phyloP scores from a whole-genome alignment of 1,140 invertebrate genomes.

The Diorhabda carinulata region DNA sequence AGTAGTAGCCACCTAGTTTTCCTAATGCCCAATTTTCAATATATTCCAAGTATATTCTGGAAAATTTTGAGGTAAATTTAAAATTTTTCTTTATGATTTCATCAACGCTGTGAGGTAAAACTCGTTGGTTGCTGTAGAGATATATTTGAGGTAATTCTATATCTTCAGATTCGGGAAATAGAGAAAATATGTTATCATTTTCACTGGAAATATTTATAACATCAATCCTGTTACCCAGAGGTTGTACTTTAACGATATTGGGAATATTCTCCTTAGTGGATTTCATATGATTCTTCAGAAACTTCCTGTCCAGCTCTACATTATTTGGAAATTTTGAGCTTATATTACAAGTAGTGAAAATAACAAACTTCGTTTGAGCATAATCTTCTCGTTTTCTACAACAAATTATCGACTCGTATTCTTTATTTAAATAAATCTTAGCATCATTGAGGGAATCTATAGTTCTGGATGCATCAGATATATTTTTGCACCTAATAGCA shows the following conservation, averaged over 20 bases:
- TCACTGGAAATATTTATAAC: constrained; percentile 9
- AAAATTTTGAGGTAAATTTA: constrained; percentile 5
- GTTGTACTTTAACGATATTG: not conserved
- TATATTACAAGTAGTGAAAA: constrained; percentile 11
- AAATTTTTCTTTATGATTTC: constrained; percentile 10
- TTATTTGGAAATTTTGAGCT: constrained; percentile 7
- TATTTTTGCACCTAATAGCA: constrained; percentile 14
- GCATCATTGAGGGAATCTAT: constrained; percentile 4
- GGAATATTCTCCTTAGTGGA: not conserved
- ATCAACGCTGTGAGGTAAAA: not conserved
- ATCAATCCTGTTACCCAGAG: not conserved
- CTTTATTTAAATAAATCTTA: constrained; percentile 12
- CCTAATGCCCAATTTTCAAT: constrained; percentile 13
- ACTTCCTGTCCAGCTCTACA: not conserved
- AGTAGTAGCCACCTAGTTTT: constrained; percentile 12
- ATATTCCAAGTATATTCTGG: constrained; percentile 5
- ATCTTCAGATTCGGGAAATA: constrained; percentile 1
- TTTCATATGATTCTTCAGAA: not conserved
- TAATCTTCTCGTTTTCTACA: constrained; percentile 3
- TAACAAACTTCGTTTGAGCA: not conserved
- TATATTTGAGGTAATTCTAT: not conserved
- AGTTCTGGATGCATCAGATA: not conserved
- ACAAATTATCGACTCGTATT: not conserved
- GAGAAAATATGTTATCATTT: constrained; percentile 7
- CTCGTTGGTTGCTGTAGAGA: constrained; percentile 11